Evolutionary conservation across 2,888 invertebrate species (phyloP).

Genomic region (Galeruca laticollis): DNA sequence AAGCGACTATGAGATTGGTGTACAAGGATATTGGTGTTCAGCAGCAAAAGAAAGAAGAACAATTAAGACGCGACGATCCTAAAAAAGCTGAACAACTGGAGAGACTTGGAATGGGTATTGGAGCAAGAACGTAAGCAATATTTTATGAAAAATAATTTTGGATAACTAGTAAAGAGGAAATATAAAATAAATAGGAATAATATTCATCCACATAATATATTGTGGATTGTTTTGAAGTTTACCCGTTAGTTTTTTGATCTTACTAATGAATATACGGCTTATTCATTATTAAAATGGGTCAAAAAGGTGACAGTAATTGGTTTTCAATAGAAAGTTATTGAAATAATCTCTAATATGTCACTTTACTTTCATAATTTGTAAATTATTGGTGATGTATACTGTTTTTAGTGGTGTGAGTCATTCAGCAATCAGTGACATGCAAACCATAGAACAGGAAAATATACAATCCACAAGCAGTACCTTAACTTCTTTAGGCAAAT

Average conservation of each 20-base stretch:
- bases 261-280: too few relatives aligned
- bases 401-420: conserved; percentile 77
- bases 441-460: conserved; percentile 88
- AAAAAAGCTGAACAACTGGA: conserved; percentile 90
- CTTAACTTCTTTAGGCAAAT: conserved; percentile 64
- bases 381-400: conserved; percentile 5
- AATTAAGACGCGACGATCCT: conserved; percentile 80
- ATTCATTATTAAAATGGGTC: too few relatives aligned
- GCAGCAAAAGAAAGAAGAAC: conserved; percentile 79
- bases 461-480: conserved; percentile 66
- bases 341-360: too few relatives aligned
- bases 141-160: too few relatives aligned
- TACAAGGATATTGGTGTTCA: conserved; percentile 80
- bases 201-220: too few relatives aligned
- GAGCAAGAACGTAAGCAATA: conserved; percentile 67
- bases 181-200: too few relatives aligned
- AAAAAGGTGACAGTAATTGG: too few relatives aligned
- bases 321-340: too few relatives aligned
- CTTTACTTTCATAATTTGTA: too few relatives aligned
- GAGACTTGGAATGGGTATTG: conserved; percentile 92
- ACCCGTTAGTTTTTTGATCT: too few relatives aligned
- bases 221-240: too few relatives aligned
- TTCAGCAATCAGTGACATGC: conserved; percentile 92
- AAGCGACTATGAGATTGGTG: conserved; percentile 78
- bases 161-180: too few relatives aligned